These are phyloP conservation scores for Drosophila nigromelanica DNA, from an alignment of 1,140 invertebrate genomes.

Conservation along the genomic window DNA sequence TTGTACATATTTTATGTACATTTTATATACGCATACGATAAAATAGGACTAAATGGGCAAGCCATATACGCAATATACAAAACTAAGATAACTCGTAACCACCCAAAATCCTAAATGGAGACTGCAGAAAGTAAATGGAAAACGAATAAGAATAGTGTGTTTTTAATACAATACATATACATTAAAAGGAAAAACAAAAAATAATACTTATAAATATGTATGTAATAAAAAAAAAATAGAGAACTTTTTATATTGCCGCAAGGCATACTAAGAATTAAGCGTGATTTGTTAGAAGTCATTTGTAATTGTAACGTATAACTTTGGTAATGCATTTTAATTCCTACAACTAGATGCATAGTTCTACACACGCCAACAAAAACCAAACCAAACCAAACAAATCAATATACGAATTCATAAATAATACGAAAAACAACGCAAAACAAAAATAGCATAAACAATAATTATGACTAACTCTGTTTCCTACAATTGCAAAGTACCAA, in stretches of 20 bases:
- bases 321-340: conserved; percentile 79
- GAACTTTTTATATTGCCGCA: conserved; percentile 74
- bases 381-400: conserved; percentile 23
- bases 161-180: conserved; percentile 72
- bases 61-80: conserved; percentile 68
- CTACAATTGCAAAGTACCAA: conserved; percentile 78
- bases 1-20: conserved; percentile 17
- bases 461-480: conserved; percentile 80
- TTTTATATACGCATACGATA: conserved; percentile 35
- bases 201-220: conserved; percentile 41
- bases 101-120: conserved; percentile 81
- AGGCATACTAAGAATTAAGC: conserved; percentile 65
- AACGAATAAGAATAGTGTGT: conserved; percentile 66
- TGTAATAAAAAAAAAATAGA: conserved; percentile 59
- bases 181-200: conserved; percentile 25
- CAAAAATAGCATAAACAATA: conserved; percentile 76
- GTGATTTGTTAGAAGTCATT: conserved; percentile 77
- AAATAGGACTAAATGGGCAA: conserved; percentile 48
- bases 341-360: conserved; percentile 51
- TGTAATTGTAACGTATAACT: conserved; percentile 58
- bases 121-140: conserved; percentile 61
- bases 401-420: conserved; percentile 37
- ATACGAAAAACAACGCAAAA: conserved; percentile 25
- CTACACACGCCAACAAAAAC: conserved; percentile 25
- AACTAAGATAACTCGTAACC: conserved; percentile 80